Evolutionary conservation across 64 coral and sea anemone genomes (phyloP), one percentile per base, ranked within the genome.

Genomic region (Montipora capricornis): DNA sequence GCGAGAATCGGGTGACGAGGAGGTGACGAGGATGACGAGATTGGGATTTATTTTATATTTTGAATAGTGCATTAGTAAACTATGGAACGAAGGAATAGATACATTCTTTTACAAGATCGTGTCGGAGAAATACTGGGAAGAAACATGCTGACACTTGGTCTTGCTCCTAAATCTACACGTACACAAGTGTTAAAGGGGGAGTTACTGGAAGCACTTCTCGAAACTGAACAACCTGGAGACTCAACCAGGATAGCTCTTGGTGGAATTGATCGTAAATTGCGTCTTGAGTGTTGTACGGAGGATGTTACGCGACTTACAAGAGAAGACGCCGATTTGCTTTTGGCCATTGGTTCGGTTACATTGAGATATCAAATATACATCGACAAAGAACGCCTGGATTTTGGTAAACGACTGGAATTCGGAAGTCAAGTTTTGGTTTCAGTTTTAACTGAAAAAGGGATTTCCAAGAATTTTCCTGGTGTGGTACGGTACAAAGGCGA

Each of bases 401-500:
- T 26, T 26, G 96, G 84, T 76, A 93, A 90, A 60, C 75, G 75
- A 52, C 82, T 98, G 15, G 15, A 6, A 17, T n/a, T 71, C 20
- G 68, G 81, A 8, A 57, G 52, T 44, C 80, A 91, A 53, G 96
- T 98, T 44, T 88, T 77, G 70, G 96, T 98, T 49, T 90, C 86
- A n/a, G 15, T 98, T 79, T 26, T 26, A 26, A 26, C 26, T 26
- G 26, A 26, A 26, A 83, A 93, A 93, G 64, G 44, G 14, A 2
- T 50, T 70, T 74, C 47, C 4, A 64, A 37, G 55, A 45, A 75
- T 17, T 46, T 90, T 2, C 85, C 50, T 10, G 96, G 96, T 50
- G 81, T 93, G 0, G 89, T 98, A 10, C 91, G 94, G 94, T 98
- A 93, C 46, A 98, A 93, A 73, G 96, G 96, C 11, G 44, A 82